Evolutionary conservation across 2,888 invertebrate genomes (phyloP).

Genomic region (Apamea epomidion): DNA sequence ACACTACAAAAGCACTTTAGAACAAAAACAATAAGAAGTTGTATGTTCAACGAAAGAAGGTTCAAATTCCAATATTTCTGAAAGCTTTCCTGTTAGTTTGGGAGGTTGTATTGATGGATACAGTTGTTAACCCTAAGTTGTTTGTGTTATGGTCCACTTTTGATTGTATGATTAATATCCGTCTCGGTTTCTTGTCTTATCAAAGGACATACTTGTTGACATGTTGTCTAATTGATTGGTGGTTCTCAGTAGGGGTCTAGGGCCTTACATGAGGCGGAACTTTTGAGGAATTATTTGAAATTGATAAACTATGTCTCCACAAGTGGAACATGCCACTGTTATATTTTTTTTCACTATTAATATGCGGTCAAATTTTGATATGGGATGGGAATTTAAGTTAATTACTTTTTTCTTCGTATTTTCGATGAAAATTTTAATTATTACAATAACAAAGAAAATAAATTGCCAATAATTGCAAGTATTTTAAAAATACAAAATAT

Average conservation of each 20-base stretch:
- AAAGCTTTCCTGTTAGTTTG: constrained; percentile 66
- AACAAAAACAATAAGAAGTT: constrained; percentile 54
- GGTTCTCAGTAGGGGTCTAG: constrained; percentile 88
- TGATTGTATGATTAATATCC: constrained; percentile 69
- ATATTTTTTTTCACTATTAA: constrained; percentile 77
- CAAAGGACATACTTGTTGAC: constrained; percentile 90
- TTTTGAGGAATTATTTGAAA: constrained; percentile 89
- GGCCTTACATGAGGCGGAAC: constrained; percentile 85
- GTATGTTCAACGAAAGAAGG: constrained; percentile 65
- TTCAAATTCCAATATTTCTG: constrained; percentile 62
- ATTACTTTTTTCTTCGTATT: constrained; percentile 36
- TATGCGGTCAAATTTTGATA: constrained; percentile 75
- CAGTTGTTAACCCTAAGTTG: constrained; percentile 79
- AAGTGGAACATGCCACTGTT: constrained; percentile 89
- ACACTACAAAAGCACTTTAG: constrained; percentile 73
- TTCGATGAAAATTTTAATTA: constrained; percentile 4
- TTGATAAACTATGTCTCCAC: constrained; percentile 88
- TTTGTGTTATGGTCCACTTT: constrained; percentile 84
- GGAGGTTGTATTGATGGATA: constrained; percentile 70
- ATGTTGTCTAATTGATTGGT: constrained; percentile 91
- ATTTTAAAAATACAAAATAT: too few relatives aligned
- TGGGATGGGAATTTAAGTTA: constrained; percentile 58
- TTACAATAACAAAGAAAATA: not conserved
- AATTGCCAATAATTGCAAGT: not conserved
- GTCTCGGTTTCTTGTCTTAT: constrained; percentile 82